Evolutionary conservation across 2,888 invertebrate species (phyloP), one percentile per base, ranked within the genome.

Genomic region (Tiliacea aurago): DNA sequence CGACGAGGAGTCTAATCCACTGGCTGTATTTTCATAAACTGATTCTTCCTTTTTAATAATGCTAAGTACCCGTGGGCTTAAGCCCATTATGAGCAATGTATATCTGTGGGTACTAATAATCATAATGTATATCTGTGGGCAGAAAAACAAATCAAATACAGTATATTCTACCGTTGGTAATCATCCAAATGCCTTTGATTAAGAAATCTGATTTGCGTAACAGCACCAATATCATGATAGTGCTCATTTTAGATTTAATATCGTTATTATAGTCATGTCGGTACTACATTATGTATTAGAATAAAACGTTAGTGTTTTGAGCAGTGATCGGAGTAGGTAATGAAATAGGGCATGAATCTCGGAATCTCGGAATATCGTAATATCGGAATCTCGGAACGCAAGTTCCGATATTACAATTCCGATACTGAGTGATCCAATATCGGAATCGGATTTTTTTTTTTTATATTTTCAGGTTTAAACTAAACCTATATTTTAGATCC

Each of bases 231-330:
- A 58, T 41, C 23, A 37, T 43, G n/a, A 58, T 67, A 49, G 23
- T 10, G 10, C 33, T 51, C 18, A 68, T 66, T 80, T 75, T 37
- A 18, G 37, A 56, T 33, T 69, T 58, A 9, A 66, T 63, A 45
- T 58, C 5, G n/a, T 55, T 23, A 69, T 58, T 11, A 59, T 49
- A 45, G 13, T 55, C 13, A 47, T 53, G 33, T 51, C 6, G 49
- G 18, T 70, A 47, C 15, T 70, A 70, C 37, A 79, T 73, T 51
- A 81, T 83, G 58, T 49, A 73, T 58, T 33, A 33, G 10, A 59
- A 20, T 64, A 20, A 58, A 49, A 47, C 4, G 43, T 28, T 11
- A 20, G 20, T 43, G 20, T n/a, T n/a, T n/a, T n/a, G n/a, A n/a
- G n/a, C n/a, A n/a, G n/a, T n/a, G n/a, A n/a, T n/a, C n/a, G n/a